A percentile compares a stretch with the other conserved stretches of the same genome.
phyloP scores from a whole-genome alignment of 1,140 invertebrate species.

The Pseudomyrmex pallidus region DNA sequence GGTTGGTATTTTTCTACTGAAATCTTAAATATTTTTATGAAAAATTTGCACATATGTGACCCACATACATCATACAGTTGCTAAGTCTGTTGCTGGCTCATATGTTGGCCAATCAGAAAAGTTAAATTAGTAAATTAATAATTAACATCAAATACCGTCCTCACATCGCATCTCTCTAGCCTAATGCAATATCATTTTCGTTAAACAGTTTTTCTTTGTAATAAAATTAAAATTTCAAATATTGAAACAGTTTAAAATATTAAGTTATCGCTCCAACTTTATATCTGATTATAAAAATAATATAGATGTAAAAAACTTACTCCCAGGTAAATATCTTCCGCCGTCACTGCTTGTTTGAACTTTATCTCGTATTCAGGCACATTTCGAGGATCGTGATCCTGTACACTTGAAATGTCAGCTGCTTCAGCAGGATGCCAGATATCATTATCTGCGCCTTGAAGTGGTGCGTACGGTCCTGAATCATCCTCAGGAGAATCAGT shows the following conservation, averaged over 20 bases:
- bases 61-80: too few species aligned
- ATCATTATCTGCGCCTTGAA: constrained; percentile 77
- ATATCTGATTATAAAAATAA: not conserved
- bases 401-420: constrained; percentile 78
- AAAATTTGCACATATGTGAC: too few species aligned
- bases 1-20: too few species aligned
- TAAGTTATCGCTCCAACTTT: not conserved
- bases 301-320: constrained; percentile 81
- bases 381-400: constrained; percentile 88
- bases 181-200: too few species aligned
- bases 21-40: too few species aligned
- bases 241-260: not conserved
- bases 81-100: too few species aligned
- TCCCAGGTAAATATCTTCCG: constrained; percentile 94
- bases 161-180: too few species aligned
- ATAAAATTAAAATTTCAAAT: not conserved
- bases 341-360: constrained; percentile 93
- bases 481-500: constrained; percentile 48
- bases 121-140: too few species aligned
- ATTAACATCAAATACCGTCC: too few species aligned
- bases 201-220: too few species aligned
- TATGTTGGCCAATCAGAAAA: too few species aligned
- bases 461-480: constrained; percentile 69
- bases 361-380: constrained; percentile 92
- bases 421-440: constrained; percentile 87